Evolutionary conservation across 2,888 invertebrate species (phyloP).

Genomic region (Mythimna loreyi): DNA sequence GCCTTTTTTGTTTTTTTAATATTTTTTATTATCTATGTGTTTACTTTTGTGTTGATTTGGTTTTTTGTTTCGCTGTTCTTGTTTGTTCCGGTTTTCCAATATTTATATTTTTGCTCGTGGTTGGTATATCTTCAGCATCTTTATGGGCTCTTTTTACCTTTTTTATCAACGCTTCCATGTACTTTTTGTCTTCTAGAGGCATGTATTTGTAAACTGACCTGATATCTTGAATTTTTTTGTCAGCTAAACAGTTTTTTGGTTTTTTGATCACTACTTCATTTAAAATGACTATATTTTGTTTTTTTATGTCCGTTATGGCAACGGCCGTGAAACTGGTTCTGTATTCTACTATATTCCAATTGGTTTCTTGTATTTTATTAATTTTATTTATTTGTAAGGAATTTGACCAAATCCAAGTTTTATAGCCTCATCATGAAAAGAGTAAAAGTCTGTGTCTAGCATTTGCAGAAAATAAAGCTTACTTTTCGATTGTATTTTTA

Average conservation of each 20-base stretch:
- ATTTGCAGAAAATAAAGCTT: conserved; percentile 10
- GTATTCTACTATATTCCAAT: conserved; percentile 12
- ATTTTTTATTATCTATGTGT: too few relatives aligned
- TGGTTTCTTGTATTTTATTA: too few relatives aligned
- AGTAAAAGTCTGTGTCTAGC: background rate
- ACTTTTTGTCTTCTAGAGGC: background rate
- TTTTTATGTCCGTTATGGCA: background rate
- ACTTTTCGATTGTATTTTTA: conserved; percentile 12
- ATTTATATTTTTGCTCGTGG: background rate
- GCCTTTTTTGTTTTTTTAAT: too few relatives aligned
- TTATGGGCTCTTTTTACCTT: background rate
- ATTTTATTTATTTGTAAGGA: conserved; percentile 9
- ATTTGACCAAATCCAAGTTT: conserved; percentile 17
- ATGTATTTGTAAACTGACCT: background rate
- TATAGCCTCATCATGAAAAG: conserved; percentile 5
- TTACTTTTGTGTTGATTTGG: too few relatives aligned
- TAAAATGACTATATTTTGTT: too few relatives aligned
- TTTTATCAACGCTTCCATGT: background rate
- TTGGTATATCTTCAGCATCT: background rate
- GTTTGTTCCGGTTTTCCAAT: too few relatives aligned
- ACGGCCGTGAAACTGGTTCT: background rate
- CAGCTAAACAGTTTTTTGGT: background rate
- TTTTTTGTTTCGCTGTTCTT: too few relatives aligned
- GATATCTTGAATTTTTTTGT: background rate
- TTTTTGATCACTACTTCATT: background rate